Evolutionary conservation across 2,113 vertebrate genomes (phyloP).

Genomic region (Setophaga kirtlandii): DNA sequence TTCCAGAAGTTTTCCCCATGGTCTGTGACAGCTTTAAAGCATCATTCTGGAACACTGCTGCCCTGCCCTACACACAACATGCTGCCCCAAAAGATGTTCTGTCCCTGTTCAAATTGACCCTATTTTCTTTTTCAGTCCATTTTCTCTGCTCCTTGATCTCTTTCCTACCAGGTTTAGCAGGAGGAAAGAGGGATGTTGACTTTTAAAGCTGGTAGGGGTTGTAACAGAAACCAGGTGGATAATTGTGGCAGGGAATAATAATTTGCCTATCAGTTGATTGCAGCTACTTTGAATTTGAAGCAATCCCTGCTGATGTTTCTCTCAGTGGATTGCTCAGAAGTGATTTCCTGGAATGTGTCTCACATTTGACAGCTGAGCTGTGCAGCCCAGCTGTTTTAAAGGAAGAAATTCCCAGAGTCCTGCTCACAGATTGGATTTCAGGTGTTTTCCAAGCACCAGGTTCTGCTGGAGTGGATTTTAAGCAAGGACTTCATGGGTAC

Average conservation of each 20-base stretch:
- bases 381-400: neutral
- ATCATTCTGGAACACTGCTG: neutral
- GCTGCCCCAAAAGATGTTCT: neutral
- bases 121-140: neutral
- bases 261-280: slow-evolving; percentile 30
- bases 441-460: neutral
- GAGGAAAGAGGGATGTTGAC: neutral
- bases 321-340: neutral
- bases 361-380: neutral
- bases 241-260: slow-evolving; percentile 22
- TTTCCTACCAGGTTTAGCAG: neutral
- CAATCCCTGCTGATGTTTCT: neutral
- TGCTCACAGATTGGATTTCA: neutral
- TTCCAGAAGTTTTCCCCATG: neutral
- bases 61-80: neutral
- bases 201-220: neutral
- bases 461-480: neutral
- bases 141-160: neutral
- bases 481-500: neutral
- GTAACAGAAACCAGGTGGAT: slow-evolving; percentile 32
- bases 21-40: neutral
- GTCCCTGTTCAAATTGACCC: neutral
- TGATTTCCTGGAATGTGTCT: neutral
- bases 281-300: slow-evolving; percentile 13
- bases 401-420: neutral